Conservation (phyloP, 2,113 vertebrate genomes). For the Peromyscus maniculatus region DNA sequence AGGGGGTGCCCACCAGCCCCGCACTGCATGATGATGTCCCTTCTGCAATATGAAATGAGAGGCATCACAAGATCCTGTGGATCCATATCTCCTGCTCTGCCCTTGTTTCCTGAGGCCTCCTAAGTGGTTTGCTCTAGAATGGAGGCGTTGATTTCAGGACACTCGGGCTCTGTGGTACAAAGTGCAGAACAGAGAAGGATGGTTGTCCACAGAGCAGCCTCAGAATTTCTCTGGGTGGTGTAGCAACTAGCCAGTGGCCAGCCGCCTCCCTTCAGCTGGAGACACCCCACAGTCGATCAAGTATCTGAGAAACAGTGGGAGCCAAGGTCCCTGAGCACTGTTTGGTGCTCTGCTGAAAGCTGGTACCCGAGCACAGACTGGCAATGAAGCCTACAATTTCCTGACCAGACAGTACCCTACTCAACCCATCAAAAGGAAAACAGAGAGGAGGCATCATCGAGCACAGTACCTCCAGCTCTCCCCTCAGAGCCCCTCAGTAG, state of each 20-base stretch:
- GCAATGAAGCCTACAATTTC: neutral
- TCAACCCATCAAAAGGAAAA: neutral
- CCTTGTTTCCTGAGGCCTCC: neutral
- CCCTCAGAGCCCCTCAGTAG: neutral
- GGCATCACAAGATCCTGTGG: neutral
- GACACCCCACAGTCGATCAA: neutral
- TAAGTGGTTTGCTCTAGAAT: neutral
- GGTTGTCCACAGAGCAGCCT: neutral
- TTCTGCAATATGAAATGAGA: neutral
- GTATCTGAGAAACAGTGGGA: neutral
- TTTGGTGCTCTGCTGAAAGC: neutral
- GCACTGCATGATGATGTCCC: neutral
- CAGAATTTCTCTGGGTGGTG: neutral
- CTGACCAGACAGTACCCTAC: neutral
- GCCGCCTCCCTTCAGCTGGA: neutral
- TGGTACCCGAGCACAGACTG: neutral
- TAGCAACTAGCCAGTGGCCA: neutral
- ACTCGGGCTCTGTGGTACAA: neutral
- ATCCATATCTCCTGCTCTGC: neutral
- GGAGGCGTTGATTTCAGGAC: slow-evolving; percentile 11
- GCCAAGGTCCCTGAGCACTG: neutral
- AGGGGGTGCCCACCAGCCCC: neutral
- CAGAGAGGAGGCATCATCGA: neutral
- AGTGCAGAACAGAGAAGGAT: slow-evolving; percentile 2
- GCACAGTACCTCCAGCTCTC: neutral